Base-by-base conservation (phyloP, 92 coral and sea anemone species). In the Paragorgia papillata region DNA sequence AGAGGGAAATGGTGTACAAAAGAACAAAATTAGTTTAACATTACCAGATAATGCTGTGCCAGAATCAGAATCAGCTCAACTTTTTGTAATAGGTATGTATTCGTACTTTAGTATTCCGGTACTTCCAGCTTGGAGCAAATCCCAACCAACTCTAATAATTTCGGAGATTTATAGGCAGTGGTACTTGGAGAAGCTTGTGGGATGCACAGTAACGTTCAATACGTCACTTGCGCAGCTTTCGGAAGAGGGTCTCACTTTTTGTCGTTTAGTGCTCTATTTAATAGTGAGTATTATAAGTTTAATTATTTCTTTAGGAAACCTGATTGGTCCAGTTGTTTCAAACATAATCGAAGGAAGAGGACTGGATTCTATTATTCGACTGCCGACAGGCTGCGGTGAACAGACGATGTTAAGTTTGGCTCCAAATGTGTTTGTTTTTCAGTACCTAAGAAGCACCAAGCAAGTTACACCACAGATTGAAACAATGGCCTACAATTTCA, bases 361-460 rank as follows among this genome's bases (percentile, higher is more conserved):
- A 63, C 62, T 94, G 33, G 88, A 86, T 25, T 59, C 65, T 54
- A 82, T 89, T 65, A 86, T 94, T 48, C 90, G 88, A 69, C 84
- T 94, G 89, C 98, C 98, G 51, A 83, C 90, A 79, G 98, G 98
- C 15, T 94, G 98, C 68, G 98, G 98, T 1, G 98, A 94, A 57
- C 98, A 94, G 66, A 94, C 92, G 28, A 94, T 94, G 98, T 43
- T 94, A 29, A 64, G 75, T 64, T 79, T 94, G 43, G 98, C 92
- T 15, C 98, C 98, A 0, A 90, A 88, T 69, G 98, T 94, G 60
- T 94, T 91, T 63, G 94, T 89, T 5, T 62, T 94, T 73, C 88
- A 88, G 55, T 94, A 90, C 69, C 83, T 94, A 64, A 74, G 85
- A 53, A 84, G 82, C 76, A 90, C 98, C 33, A 86, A 79, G 54